phyloP scores from a whole-genome alignment of 1,140 invertebrate species.

The Phymorhynchus buccinoides region DNA sequence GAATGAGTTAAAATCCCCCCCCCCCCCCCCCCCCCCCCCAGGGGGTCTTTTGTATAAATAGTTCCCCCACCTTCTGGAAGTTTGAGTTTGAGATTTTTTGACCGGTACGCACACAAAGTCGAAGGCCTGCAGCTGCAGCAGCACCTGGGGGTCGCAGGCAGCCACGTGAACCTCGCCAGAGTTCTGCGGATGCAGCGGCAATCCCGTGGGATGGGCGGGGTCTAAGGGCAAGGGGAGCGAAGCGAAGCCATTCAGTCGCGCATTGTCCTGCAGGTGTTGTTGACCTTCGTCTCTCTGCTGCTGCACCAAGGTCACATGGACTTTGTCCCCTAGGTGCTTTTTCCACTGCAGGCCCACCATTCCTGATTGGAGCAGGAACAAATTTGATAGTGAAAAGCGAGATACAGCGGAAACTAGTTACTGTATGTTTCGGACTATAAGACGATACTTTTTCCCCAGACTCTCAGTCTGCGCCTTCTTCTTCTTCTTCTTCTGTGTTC shows the following conservation, averaged over 20 bases:
- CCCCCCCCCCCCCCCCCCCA: too few relatives aligned
- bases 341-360: conserved; percentile 67
- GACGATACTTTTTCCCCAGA: too few relatives aligned
- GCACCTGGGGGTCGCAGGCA: conserved; percentile 41
- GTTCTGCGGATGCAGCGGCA: conserved; percentile 41
- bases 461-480: too few relatives aligned
- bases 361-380: conserved; percentile 49
- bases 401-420: too few relatives aligned
- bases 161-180: conserved; percentile 43
- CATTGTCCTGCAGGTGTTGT: conserved; percentile 36
- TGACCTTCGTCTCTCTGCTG: conserved; percentile 32
- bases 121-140: conserved; percentile 53
- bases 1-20: too few relatives aligned
- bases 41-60: too few relatives aligned
- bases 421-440: too few relatives aligned
- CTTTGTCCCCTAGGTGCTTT: conserved; percentile 46
- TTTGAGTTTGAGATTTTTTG: too few relatives aligned
- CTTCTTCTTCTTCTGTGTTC: too few relatives aligned
- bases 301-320: conserved; percentile 56
- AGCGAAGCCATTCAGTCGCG: conserved; percentile 35
- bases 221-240: conserved; percentile 33
- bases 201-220: conserved; percentile 43
- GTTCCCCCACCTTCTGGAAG: too few relatives aligned
- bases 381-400: background rate
- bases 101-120: conserved; percentile 50